Evolutionary conservation across 1,140 invertebrate species (phyloP).

Genomic region (Lysiphlebus fabarum): DNA sequence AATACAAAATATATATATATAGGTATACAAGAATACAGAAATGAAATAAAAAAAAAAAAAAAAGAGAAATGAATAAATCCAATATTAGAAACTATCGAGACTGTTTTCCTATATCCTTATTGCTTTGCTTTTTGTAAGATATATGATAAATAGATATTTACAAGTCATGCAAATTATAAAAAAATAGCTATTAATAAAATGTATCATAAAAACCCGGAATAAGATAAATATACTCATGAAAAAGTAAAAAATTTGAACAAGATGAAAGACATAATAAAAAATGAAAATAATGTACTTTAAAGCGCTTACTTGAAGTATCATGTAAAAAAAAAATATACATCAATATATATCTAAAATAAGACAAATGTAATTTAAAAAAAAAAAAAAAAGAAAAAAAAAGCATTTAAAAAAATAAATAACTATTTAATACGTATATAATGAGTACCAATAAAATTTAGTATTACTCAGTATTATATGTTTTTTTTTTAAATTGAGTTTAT

Average conservation of each 20-base stretch:
- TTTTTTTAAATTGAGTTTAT: too few species aligned
- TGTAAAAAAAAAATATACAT: conserved; percentile 7
- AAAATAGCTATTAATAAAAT: neutral
- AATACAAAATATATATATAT: conserved; percentile 11
- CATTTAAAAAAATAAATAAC: conserved; percentile 1
- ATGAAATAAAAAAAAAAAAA: neutral
- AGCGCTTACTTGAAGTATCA: too few species aligned
- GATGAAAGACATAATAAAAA: neutral
- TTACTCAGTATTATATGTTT: too few species aligned
- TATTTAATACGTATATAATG: conserved; percentile 31
- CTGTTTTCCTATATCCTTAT: conserved; percentile 20
- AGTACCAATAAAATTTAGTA: conserved; percentile 49
- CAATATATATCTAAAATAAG: neutral
- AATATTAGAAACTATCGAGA: conserved; percentile 25
- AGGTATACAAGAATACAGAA: conserved; percentile 3
- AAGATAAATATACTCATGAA: neutral
- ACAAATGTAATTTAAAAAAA: neutral
- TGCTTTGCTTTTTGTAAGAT: conserved; percentile 23
- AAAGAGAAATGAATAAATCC: conserved; percentile 11
- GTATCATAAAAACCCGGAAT: neutral
- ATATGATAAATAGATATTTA: conserved; percentile 9
- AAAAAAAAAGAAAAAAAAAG: conserved; percentile 1
- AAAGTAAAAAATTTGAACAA: neutral
- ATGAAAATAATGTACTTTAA: neutral
- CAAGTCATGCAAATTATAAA: neutral